Evolutionary conservation across 2,888 invertebrate genomes (phyloP).

Genomic region (Agrochola litura): DNA sequence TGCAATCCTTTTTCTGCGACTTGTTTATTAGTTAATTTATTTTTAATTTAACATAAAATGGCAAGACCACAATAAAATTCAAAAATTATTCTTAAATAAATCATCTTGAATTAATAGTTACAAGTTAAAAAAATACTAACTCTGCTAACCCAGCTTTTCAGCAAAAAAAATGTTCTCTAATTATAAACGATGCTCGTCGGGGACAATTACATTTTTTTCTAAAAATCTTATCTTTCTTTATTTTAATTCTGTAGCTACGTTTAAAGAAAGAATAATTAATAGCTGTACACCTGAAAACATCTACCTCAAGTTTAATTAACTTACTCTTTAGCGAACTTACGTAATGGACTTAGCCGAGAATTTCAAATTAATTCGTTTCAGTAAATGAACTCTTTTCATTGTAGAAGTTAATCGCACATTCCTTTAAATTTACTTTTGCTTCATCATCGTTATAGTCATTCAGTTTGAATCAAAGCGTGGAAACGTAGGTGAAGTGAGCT

Average conservation of each 20-base stretch:
- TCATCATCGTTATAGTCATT: not conserved
- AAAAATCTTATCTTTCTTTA: conserved; percentile 14
- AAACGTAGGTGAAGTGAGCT: not conserved
- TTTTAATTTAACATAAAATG: not conserved
- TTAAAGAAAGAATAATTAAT: conserved; percentile 48
- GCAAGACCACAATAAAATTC: not conserved
- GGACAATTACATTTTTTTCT: conserved; percentile 6
- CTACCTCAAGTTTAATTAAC: conserved; percentile 52
- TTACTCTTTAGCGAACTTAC: conserved; percentile 28
- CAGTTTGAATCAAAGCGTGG: not conserved
- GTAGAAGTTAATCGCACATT: conserved; percentile 2
- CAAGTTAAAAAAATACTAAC: not conserved
- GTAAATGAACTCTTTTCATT: conserved; percentile 5
- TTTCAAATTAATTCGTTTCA: conserved; percentile 42
- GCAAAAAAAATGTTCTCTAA: conserved; percentile 9
- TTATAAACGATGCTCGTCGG: conserved; percentile 11
- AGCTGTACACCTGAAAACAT: conserved; percentile 54
- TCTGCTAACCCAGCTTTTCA: not conserved
- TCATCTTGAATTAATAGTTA: too few species aligned
- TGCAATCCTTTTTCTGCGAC: not conserved
- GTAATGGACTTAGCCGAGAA: conserved; percentile 45
- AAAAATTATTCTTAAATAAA: not conserved
- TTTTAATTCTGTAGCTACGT: conserved; percentile 29
- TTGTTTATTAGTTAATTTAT: not conserved
- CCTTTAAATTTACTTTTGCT: not conserved